Percentiles rank a stretch among this genome's conserved stretches.
These are phyloP conservation scores for Trichopoda pennipes DNA, from an alignment of 2,888 invertebrate species.

Conservation along the genomic window DNA sequence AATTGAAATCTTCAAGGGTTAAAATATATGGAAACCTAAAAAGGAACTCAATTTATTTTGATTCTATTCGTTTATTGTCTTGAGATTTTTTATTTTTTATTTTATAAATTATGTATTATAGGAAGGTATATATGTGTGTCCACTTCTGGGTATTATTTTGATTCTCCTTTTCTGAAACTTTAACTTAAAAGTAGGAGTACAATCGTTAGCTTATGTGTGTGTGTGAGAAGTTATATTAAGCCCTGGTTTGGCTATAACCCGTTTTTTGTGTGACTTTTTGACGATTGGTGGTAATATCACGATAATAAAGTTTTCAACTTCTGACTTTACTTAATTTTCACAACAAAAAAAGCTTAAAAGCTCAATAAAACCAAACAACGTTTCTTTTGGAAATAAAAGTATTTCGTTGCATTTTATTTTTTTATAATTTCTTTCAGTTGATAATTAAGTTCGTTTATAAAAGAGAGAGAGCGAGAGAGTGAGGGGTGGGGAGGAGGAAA, in stretches of 20 bases:
- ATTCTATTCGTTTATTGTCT: slow-evolving; percentile 29
- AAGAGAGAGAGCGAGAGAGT: not conserved
- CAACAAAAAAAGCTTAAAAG: slow-evolving; percentile 46
- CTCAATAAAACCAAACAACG: slow-evolving; percentile 57
- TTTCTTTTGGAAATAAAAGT: slow-evolving; percentile 18
- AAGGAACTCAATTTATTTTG: slow-evolving; percentile 21
- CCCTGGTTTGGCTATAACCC: slow-evolving; percentile 49
- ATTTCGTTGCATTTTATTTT: slow-evolving; percentile 4
- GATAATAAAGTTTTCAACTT: slow-evolving; percentile 70
- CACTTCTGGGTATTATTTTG: not conserved
- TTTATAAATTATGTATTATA: slow-evolving; percentile 28
- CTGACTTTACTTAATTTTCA: slow-evolving; percentile 57
- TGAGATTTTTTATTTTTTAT: not conserved
- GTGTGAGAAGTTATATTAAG: slow-evolving; percentile 66
- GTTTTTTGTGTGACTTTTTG: slow-evolving; percentile 23
- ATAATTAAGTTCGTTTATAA: slow-evolving; percentile 46
- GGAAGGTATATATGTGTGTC: not conserved
- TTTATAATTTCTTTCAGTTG: slow-evolving; percentile 50
- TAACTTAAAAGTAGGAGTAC: slow-evolving; percentile 40
- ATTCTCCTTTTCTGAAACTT: slow-evolving; percentile 1
- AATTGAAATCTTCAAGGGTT: slow-evolving; percentile 10
- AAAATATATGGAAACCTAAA: not conserved
- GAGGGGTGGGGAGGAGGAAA: no score
- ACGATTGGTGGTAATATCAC: slow-evolving; percentile 49
- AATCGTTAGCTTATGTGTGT: slow-evolving; percentile 58